A percentile compares a stretch with the other conserved stretches of the same genome.
phyloP scores from a whole-genome alignment of 2,797 vertebrate species.

The Ammospiza maritima region DNA sequence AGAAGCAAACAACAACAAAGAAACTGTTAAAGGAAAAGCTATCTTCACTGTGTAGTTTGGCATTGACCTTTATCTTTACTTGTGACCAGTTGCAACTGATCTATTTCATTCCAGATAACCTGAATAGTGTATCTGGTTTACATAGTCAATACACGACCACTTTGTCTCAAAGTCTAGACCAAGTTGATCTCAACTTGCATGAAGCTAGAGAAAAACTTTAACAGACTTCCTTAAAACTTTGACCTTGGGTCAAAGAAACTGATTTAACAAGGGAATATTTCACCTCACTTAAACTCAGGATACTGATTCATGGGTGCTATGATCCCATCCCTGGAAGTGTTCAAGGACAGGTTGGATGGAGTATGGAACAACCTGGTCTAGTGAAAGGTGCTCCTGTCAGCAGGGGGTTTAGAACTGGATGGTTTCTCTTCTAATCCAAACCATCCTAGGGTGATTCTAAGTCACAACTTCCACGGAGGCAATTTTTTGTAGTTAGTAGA shows the following conservation, averaged over 20 bases:
- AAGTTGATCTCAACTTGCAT: background rate
- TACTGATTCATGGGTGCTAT: background rate
- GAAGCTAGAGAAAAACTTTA: background rate
- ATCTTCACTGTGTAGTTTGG: background rate
- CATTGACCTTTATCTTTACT: background rate
- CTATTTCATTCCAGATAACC: background rate
- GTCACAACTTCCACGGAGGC: rapidly evolving
- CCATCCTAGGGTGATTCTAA: background rate
- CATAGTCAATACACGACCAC: rapidly evolving
- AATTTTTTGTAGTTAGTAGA: background rate
- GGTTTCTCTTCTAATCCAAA: background rate
- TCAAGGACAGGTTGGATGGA: background rate
- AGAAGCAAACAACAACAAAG: background rate
- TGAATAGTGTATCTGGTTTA: background rate
- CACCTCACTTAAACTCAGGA: background rate
- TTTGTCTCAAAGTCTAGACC: background rate
- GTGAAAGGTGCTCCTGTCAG: background rate
- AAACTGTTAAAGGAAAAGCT: background rate
- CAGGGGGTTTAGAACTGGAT: background rate
- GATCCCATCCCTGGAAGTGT: background rate
- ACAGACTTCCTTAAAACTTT: background rate
- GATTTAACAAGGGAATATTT: background rate
- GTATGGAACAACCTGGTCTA: background rate
- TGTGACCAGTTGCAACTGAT: background rate
- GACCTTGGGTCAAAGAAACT: background rate